Conservation (phyloP, 1,140 invertebrate genomes). For the Camponotus vicinus region DNA sequence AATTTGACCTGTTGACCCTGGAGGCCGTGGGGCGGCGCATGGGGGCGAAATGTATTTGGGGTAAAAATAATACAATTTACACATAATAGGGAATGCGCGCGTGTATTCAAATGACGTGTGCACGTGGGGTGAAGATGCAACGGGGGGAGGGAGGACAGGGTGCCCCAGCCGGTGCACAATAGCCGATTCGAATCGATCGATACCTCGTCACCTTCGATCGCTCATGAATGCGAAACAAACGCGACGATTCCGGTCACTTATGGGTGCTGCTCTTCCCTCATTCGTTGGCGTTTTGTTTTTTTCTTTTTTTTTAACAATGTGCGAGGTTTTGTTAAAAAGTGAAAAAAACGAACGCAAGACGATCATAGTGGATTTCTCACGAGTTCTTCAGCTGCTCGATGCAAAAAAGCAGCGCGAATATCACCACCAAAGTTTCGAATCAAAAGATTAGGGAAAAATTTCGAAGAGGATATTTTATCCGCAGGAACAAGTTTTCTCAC, state of each 20-base stretch:
- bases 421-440: conserved; percentile 8
- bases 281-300: conserved; percentile 10
- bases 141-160: conserved; percentile 23
- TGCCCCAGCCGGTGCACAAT: conserved; percentile 55
- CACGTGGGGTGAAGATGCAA: conserved; percentile 61
- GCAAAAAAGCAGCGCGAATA: conserved; percentile 59
- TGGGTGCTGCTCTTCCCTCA: conserved; percentile 44
- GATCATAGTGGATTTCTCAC: conserved; percentile 67
- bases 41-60: conserved; percentile 84
- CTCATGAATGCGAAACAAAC: conserved; percentile 70
- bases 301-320: background rate
- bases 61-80: conserved; percentile 87
- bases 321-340: conserved; percentile 49
- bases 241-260: conserved; percentile 49
- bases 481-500: conserved; percentile 7
- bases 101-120: conserved; percentile 83
- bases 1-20: conserved; percentile 86
- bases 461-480: conserved; percentile 28
- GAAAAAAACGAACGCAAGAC: conserved; percentile 29
- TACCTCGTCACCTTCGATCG: conserved; percentile 70
- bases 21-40: conserved; percentile 63
- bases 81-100: conserved; percentile 82
- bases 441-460: conserved; percentile 57
- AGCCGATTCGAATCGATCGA: conserved; percentile 66
- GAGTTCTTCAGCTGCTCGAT: conserved; percentile 64